Evolutionary conservation across 2,797 vertebrate genomes (phyloP), one percentile per base, ranked within the genome.

Genomic region (Fundulus diaphanus): DNA sequence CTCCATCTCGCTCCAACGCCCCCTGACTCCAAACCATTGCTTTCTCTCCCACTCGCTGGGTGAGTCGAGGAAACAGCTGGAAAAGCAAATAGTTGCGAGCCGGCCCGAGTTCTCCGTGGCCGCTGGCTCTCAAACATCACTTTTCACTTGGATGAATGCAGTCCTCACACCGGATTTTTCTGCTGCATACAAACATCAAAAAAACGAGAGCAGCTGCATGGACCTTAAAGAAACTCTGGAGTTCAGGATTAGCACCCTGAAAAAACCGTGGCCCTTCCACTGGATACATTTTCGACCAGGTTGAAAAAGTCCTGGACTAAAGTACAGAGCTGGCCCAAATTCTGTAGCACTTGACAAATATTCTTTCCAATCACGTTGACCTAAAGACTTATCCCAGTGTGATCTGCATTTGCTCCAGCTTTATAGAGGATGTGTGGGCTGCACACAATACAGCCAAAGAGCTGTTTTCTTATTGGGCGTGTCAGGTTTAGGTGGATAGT

Each of bases 21-120:
- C 82, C 75, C 78, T 7, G 77, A 76, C 80, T 74, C 74, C 72
- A 46, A 69, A 88, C 79, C 74, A 52, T 76, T 71, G 49, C 72
- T 77, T 78, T 91, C 87, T 80, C 87, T 88, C 87, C 76, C 82
- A 85, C 91, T 88, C 84, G 74, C 69, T 74, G 87, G 88, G 83
- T 79, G 89, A 92, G 90, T 87, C 78, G 84, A 79, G 86, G 90
- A 92, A 93, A 90, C 93, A 94, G 92, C 92, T 94, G 91, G 92
- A 94, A 93, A 93, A 94, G 93, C 92, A 94, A 94, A 94, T 85
- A 93, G 81, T 87, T 83, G 68, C 85, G 67, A 79, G 82, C 85
- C 79, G 86, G 84, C 85, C 56, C 74, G 83, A 84, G 63, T 66
- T 66, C 63, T 66, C 73, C 79, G 69, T 70, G 86, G 88, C 88